These are phyloP conservation scores for Colletes collaris DNA, from an alignment of 2,888 invertebrate species.

Conservation along the genomic window DNA sequence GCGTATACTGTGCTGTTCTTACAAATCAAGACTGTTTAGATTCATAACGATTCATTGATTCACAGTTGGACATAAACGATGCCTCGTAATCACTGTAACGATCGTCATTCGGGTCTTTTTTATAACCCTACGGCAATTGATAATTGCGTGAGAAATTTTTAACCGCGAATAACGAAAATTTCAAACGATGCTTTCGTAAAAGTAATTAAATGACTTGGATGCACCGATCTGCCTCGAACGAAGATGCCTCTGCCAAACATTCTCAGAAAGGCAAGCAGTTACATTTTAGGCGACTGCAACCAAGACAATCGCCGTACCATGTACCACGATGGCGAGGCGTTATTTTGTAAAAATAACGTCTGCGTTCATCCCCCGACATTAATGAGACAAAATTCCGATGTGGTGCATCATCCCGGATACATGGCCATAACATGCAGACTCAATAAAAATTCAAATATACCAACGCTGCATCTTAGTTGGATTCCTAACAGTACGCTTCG, in stretches of 20 bases:
- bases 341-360: constrained; percentile 97
- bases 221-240: neutral
- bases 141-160: neutral
- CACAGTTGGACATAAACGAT: neutral
- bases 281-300: constrained; percentile 89
- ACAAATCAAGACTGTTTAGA: neutral
- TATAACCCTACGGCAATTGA: constrained; percentile 14
- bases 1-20: neutral
- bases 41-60: neutral
- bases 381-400: constrained; percentile 91
- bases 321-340: constrained; percentile 92
- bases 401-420: constrained; percentile 96
- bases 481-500: constrained; percentile 95
- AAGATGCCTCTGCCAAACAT: constrained; percentile 91
- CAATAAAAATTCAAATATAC: constrained; percentile 89
- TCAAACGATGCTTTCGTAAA: constrained; percentile 2
- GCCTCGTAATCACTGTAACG: constrained; percentile 18
- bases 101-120: constrained; percentile 1
- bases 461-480: constrained; percentile 96
- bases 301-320: constrained; percentile 84
- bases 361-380: constrained; percentile 97
- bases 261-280: constrained; percentile 91
- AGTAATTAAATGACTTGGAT: constrained; percentile 46
- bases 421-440: constrained; percentile 94
- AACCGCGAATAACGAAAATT: neutral